Percentiles rank a stretch among this genome's conserved stretches.
Conservation (phyloP, 2,797 vertebrate species). For the Rhadinocentrus ornatus region DNA sequence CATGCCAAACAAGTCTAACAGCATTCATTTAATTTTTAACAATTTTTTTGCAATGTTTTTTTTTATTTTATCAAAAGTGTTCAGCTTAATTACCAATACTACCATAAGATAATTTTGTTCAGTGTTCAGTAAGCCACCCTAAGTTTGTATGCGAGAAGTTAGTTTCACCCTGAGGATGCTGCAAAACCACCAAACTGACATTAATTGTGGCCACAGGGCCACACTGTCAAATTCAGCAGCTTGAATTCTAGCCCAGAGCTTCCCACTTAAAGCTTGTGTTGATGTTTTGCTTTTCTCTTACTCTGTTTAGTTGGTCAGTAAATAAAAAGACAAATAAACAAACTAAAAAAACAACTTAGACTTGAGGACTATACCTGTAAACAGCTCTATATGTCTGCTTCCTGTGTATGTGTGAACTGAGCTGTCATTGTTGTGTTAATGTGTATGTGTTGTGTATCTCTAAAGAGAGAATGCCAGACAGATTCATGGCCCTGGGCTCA, state of each 20-base stretch:
- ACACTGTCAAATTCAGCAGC: constrained; percentile 58
- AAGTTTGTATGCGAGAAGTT: constrained; percentile 19
- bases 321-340: constrained; percentile 16
- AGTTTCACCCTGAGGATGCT: constrained; percentile 31
- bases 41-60: background rate
- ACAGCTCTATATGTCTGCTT: constrained; percentile 8
- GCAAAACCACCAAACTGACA: constrained; percentile 43
- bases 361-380: constrained; percentile 22
- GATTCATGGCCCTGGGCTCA: constrained; percentile 69
- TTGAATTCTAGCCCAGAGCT: constrained; percentile 44
- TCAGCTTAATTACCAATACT: constrained; percentile 2
- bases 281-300: constrained; percentile 36
- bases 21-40: constrained; percentile 22
- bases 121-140: constrained; percentile 5
- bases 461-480: constrained; percentile 56
- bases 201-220: constrained; percentile 55
- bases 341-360: background rate
- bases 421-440: constrained; percentile 28
- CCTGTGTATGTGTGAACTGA: constrained; percentile 25
- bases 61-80: constrained; percentile 3
- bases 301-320: constrained; percentile 48
- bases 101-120: background rate
- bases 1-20: constrained; percentile 53
- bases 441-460: constrained; percentile 49
- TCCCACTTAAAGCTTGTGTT: constrained; percentile 42